These are phyloP conservation scores for Sylvietta virens DNA, from an alignment of 2,113 vertebrate species.

Conservation along the genomic window DNA sequence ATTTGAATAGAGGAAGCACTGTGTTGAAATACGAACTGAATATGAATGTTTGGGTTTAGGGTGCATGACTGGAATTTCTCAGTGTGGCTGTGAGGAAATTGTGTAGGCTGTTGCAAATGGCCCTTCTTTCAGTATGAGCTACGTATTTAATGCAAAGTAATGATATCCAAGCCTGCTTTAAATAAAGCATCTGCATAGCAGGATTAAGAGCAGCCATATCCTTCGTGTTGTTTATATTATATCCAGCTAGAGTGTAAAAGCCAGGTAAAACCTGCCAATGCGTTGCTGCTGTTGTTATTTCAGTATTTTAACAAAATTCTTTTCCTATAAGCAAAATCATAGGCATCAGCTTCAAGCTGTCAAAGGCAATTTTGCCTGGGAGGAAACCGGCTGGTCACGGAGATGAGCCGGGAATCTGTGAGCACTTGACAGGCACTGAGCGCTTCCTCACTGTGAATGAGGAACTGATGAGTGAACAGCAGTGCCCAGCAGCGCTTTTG, in stretches of 20 bases:
- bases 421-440: slow-evolving; percentile 1
- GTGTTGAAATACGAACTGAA: background rate
- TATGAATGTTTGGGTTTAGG: background rate
- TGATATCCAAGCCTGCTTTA: background rate
- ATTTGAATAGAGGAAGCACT: background rate
- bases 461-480: slow-evolving; percentile 25
- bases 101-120: slow-evolving; percentile 9
- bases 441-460: background rate
- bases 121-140: background rate
- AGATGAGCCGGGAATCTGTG: background rate
- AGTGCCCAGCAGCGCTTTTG: slow-evolving; percentile 3
- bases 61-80: background rate
- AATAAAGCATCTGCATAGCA: background rate
- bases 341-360: slow-evolving; percentile 25
- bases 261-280: background rate
- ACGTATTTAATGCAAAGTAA: background rate
- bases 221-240: background rate
- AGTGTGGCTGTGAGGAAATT: background rate
- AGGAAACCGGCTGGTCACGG: background rate
- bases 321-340: slow-evolving; percentile 17
- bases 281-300: background rate
- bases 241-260: background rate
- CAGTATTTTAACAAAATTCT: background rate
- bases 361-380: slow-evolving; percentile 12
- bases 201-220: background rate